Conservation (phyloP, 2,888 invertebrate species). For the Hanleya hanleyi region DNA sequence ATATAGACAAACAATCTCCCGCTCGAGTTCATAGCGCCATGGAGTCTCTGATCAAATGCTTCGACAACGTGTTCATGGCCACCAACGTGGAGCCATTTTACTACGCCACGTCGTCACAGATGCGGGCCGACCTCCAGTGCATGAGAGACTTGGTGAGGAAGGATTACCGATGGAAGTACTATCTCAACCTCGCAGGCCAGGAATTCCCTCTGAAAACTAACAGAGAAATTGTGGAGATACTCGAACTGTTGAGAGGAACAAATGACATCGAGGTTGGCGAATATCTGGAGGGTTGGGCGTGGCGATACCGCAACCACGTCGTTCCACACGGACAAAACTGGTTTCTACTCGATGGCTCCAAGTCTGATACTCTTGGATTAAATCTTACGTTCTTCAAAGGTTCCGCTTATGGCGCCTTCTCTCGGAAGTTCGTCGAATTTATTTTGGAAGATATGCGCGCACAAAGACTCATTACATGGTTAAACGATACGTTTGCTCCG, state of each 20-base stretch:
- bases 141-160: constrained; percentile 60
- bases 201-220: constrained; percentile 71
- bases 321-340: constrained; percentile 33
- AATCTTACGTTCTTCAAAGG: constrained; percentile 60
- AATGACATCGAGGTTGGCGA: constrained; percentile 71
- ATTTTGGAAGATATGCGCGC: constrained; percentile 56
- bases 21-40: constrained; percentile 47
- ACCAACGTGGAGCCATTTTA: constrained; percentile 62
- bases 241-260: constrained; percentile 69
- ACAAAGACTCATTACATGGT: constrained; percentile 65
- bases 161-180: constrained; percentile 64
- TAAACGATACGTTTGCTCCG: constrained; percentile 63
- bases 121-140: constrained; percentile 71
- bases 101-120: constrained; percentile 66
- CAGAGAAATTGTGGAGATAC: constrained; percentile 67
- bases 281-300: constrained; percentile 34
- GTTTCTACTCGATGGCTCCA: constrained; percentile 31
- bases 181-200: constrained; percentile 69
- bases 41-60: constrained; percentile 48
- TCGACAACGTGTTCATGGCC: constrained; percentile 69
- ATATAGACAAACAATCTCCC: constrained; percentile 62
- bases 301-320: constrained; percentile 38
- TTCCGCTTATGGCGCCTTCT: constrained; percentile 71
- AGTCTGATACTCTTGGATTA: constrained; percentile 23
- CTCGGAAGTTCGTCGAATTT: constrained; percentile 65